Percentiles rank a stretch among this genome's conserved stretches.
phyloP scores from a whole-genome alignment of 2,797 vertebrate species.

The Spheniscus humboldti region DNA sequence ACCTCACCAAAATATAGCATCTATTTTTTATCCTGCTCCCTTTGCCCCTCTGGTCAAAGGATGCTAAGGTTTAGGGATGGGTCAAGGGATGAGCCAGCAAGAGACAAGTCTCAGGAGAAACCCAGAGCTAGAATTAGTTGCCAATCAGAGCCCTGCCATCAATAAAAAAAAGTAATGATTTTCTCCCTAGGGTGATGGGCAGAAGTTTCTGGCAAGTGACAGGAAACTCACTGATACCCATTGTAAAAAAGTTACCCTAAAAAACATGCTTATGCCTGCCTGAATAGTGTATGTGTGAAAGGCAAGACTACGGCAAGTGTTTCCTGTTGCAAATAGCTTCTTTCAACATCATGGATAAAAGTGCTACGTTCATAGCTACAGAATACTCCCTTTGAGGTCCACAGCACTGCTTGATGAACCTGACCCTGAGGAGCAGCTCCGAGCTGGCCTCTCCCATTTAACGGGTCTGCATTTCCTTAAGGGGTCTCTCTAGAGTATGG shows the following conservation, averaged over 20 bases:
- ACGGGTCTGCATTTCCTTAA: not conserved
- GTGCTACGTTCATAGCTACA: no score
- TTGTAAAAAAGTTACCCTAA: not conserved
- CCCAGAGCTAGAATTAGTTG: not conserved
- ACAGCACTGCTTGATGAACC: not conserved
- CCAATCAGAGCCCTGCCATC: not conserved
- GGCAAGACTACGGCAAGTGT: not conserved
- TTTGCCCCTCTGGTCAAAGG: not conserved
- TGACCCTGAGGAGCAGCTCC: not conserved
- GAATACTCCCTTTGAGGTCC: not conserved
- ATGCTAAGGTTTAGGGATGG: not conserved
- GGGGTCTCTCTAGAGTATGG: not conserved
- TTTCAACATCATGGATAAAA: not conserved
- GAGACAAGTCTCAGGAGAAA: not conserved
- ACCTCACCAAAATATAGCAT: not conserved
- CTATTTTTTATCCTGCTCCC: not conserved
- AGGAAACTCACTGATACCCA: not conserved
- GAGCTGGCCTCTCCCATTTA: not conserved
- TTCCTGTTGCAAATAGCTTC: not conserved
- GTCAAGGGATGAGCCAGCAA: not conserved
- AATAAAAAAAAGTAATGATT: not conserved
- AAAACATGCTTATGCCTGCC: not conserved
- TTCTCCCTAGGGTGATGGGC: not conserved
- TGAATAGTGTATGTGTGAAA: not conserved
- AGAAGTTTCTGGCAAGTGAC: not conserved